Percentiles rank a stretch among this genome's conserved stretches.
phyloP scores from a whole-genome alignment of 2,113 vertebrate genomes.

The Irena cyanogastra region DNA sequence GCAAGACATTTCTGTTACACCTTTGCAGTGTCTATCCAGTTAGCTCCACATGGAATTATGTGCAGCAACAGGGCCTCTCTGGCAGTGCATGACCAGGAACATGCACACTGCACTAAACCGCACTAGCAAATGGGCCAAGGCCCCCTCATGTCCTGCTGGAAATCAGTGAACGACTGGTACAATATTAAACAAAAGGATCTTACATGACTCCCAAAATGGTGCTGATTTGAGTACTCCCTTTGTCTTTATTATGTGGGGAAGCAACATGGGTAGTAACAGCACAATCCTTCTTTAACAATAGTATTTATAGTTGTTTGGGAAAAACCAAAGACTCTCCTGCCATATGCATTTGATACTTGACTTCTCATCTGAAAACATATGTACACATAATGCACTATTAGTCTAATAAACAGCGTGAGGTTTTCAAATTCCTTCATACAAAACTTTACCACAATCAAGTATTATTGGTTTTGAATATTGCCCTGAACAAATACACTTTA shows the following conservation, averaged over 20 bases:
- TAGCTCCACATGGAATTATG: background rate
- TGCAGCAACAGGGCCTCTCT: background rate
- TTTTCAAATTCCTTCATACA: background rate
- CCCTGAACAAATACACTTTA: background rate
- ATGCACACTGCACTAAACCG: fast-evolving
- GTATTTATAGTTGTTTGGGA: background rate
- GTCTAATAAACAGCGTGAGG: background rate
- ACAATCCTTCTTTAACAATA: background rate
- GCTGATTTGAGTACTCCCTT: background rate
- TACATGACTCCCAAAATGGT: background rate
- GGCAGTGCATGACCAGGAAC: background rate
- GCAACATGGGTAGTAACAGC: background rate
- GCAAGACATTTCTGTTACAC: background rate
- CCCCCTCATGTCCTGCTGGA: background rate
- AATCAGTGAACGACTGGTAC: background rate
- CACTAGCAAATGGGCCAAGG: background rate
- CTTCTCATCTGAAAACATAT: background rate
- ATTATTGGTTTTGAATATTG: background rate
- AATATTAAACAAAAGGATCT: background rate
- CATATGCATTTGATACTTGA: background rate
- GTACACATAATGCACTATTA: background rate
- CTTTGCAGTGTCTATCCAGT: background rate
- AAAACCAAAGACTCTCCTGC: background rate
- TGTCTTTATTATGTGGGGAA: background rate
- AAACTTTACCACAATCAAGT: background rate